Evolutionary conservation across 2,113 vertebrate genomes (phyloP).

Genomic region (Gymnocephalus cernua): DNA sequence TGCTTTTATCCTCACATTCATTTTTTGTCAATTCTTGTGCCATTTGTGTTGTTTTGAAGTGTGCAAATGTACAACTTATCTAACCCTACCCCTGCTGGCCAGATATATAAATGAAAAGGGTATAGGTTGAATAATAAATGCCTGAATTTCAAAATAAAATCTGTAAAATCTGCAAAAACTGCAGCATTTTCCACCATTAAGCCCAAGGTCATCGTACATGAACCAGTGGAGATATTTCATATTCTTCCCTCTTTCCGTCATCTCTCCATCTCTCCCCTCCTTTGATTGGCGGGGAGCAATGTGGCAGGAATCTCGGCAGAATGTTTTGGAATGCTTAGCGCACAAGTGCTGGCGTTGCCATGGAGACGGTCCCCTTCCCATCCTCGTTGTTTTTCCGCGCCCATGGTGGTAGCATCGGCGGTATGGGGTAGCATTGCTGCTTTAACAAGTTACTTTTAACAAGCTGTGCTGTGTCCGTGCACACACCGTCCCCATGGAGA

Average conservation of each 20-base stretch:
- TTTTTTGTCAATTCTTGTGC: neutral
- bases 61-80: neutral
- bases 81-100: neutral
- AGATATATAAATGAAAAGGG: slow-evolving; percentile 1
- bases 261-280: slow-evolving; percentile 10
- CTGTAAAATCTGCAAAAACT: neutral
- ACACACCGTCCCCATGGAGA: slow-evolving; percentile 53
- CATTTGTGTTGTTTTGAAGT: neutral
- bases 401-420: neutral
- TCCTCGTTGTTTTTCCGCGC: slow-evolving; percentile 34
- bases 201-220: neutral
- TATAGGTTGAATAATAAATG: slow-evolving; percentile 13
- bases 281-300: slow-evolving; percentile 62
- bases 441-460: too few species aligned
- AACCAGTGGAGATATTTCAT: slow-evolving; percentile 14
- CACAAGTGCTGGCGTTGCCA: slow-evolving; percentile 46
- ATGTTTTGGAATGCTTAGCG: slow-evolving; percentile 47
- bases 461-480: too few species aligned
- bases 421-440: slow-evolving; percentile 12
- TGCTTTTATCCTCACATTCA: neutral
- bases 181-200: neutral
- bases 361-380: slow-evolving; percentile 31
- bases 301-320: slow-evolving; percentile 44
- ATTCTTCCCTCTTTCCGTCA: slow-evolving; percentile 14
- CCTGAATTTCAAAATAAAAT: neutral